Percentiles rank a stretch among this genome's conserved stretches.
Conservation (phyloP, 2,888 invertebrate genomes). For the Sphecodes monilicornis region DNA sequence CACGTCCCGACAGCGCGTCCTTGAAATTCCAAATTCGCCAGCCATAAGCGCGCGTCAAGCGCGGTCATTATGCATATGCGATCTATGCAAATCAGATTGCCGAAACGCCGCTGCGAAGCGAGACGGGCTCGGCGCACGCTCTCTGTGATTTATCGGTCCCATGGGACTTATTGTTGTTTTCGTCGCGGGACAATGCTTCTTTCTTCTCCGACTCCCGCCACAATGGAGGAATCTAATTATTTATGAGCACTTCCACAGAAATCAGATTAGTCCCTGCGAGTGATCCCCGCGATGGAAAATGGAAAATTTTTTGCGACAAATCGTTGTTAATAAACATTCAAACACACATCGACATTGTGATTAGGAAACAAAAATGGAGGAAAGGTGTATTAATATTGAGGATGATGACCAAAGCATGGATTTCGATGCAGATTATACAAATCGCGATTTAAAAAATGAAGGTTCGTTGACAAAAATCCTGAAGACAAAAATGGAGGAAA, state of each 20-base stretch:
- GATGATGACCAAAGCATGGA: too few species aligned
- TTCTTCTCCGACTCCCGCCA: neutral
- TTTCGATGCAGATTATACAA: neutral
- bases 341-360: too few species aligned
- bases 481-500: too few species aligned
- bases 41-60: constrained; percentile 45
- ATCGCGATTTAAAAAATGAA: too few species aligned
- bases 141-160: constrained; percentile 26
- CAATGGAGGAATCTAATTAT: neutral
- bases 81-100: constrained; percentile 65
- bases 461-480: too few species aligned
- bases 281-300: neutral
- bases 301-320: too few species aligned
- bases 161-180: neutral
- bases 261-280: neutral
- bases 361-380: too few species aligned
- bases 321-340: neutral
- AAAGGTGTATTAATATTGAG: too few species aligned
- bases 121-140: constrained; percentile 17
- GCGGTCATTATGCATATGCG: constrained; percentile 59
- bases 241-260: neutral
- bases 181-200: neutral
- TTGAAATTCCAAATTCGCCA: constrained; percentile 73
- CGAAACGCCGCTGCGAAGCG: constrained; percentile 48
- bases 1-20: constrained; percentile 65